phyloP scores from a whole-genome alignment of 2,888 invertebrate species.

The Macaria liturata region DNA sequence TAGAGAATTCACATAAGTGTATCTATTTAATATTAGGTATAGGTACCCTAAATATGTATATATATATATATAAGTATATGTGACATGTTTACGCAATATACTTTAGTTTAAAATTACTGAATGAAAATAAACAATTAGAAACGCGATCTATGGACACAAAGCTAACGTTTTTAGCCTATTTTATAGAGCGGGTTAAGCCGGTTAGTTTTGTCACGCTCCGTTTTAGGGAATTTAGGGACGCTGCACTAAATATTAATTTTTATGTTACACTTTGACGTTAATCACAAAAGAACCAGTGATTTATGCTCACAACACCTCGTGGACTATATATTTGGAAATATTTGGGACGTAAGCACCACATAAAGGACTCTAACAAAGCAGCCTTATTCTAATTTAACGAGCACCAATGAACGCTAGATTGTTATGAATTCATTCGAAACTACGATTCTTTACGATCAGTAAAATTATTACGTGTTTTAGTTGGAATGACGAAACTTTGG shows the following conservation, averaged over 20 bases:
- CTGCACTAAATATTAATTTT: constrained; percentile 79
- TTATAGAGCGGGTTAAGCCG: constrained; percentile 55
- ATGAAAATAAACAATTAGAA: constrained; percentile 74
- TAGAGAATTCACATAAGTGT: too few species aligned
- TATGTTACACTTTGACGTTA: constrained; percentile 76
- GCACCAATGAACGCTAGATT: constrained; percentile 44
- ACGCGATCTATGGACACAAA: constrained; percentile 72
- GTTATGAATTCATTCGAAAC: constrained; percentile 35
- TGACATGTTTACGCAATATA: too few species aligned
- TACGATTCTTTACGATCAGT: constrained; percentile 31
- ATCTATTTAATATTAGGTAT: too few species aligned
- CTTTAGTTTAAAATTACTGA: constrained; percentile 3
- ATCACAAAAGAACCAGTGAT: constrained; percentile 77
- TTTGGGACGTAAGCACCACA: constrained; percentile 45
- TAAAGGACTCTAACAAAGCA: constrained; percentile 54
- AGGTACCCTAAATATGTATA: too few species aligned
- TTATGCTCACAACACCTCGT: constrained; percentile 63
- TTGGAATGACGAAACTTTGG: constrained; percentile 27
- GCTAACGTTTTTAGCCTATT: constrained; percentile 58
- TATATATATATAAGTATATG: too few species aligned
- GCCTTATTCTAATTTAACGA: constrained; percentile 61
- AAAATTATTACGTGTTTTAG: constrained; percentile 26
- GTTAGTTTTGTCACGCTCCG: constrained; percentile 60
- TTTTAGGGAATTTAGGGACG: constrained; percentile 43
- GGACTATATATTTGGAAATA: constrained; percentile 40